Evolutionary conservation across 1,140 invertebrate species (phyloP).

Genomic region (Drosophila neocordata): DNA sequence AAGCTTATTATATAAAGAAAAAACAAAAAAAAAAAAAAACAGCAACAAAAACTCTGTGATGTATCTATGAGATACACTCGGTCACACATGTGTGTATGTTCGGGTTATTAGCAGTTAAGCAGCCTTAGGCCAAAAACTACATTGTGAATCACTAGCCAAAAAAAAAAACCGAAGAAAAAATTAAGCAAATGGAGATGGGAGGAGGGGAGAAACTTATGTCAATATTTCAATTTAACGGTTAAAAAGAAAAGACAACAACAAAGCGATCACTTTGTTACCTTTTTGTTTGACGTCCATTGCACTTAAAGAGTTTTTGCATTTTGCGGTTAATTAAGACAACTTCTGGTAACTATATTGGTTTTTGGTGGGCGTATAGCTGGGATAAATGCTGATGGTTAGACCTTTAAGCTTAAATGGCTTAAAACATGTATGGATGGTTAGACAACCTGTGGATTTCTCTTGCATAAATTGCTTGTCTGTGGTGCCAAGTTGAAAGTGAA

Average conservation of each 20-base stretch:
- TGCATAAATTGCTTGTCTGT: slow-evolving; percentile 28
- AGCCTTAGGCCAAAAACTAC: slow-evolving; percentile 27
- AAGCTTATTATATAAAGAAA: slow-evolving; percentile 61
- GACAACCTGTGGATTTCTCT: slow-evolving; percentile 36
- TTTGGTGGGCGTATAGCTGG: slow-evolving; percentile 39
- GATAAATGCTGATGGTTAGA: slow-evolving; percentile 32
- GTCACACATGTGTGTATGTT: slow-evolving; percentile 33
- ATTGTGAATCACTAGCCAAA: slow-evolving; percentile 32
- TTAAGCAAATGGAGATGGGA: background rate
- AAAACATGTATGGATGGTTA: slow-evolving; percentile 15
- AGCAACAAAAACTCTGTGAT: background rate
- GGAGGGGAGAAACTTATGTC: slow-evolving; percentile 54
- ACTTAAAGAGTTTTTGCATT: slow-evolving; percentile 56
- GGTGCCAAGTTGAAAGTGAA: slow-evolving; percentile 58
- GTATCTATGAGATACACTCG: slow-evolving; percentile 27
- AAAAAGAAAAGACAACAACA: slow-evolving; percentile 56
- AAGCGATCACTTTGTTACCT: slow-evolving; percentile 60
- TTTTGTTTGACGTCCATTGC: slow-evolving; percentile 65
- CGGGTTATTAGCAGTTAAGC: slow-evolving; percentile 64
- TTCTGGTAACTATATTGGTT: slow-evolving; percentile 45
- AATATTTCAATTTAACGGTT: slow-evolving; percentile 78
- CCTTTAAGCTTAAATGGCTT: slow-evolving; percentile 45
- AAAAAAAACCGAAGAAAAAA: slow-evolving; percentile 24
- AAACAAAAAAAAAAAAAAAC: slow-evolving; percentile 22
- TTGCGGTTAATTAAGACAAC: slow-evolving; percentile 74